phyloP scores from a whole-genome alignment of 2,888 invertebrate species.

The Drosophila quinaria region DNA sequence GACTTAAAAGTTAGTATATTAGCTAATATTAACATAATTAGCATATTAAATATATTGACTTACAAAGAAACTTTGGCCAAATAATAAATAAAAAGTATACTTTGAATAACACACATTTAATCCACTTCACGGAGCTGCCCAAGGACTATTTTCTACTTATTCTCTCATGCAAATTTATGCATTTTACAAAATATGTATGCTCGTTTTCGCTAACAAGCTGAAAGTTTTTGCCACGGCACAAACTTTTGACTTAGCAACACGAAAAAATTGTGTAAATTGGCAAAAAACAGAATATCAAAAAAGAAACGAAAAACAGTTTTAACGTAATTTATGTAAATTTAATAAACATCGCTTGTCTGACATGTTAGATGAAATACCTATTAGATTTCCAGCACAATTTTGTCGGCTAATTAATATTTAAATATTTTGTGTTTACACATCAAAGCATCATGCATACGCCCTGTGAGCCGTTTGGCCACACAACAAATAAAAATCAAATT shows the following conservation, averaged over 20 bases:
- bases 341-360: constrained; percentile 17
- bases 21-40: constrained; percentile 39
- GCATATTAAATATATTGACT: constrained; percentile 48
- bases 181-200: constrained; percentile 50
- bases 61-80: constrained; percentile 28
- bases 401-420: constrained; percentile 51
- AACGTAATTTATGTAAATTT: constrained; percentile 69
- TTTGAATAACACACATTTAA: constrained; percentile 36
- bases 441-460: constrained; percentile 52
- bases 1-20: constrained; percentile 15
- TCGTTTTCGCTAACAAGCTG: constrained; percentile 47
- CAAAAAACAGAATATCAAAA: constrained; percentile 4
- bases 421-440: constrained; percentile 48
- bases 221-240: constrained; percentile 40
- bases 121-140: constrained; percentile 24
- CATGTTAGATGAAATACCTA: constrained; percentile 24
- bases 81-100: constrained; percentile 6
- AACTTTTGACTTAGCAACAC: constrained; percentile 42
- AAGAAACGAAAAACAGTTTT: constrained; percentile 32
- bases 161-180: constrained; percentile 51
- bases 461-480: background rate
- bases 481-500: constrained; percentile 24
- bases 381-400: constrained; percentile 36
- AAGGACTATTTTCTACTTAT: constrained; percentile 23
- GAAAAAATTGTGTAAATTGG: constrained; percentile 34